Conservation (phyloP, 2,797 vertebrate species). For the Microhierax caerulescens region DNA sequence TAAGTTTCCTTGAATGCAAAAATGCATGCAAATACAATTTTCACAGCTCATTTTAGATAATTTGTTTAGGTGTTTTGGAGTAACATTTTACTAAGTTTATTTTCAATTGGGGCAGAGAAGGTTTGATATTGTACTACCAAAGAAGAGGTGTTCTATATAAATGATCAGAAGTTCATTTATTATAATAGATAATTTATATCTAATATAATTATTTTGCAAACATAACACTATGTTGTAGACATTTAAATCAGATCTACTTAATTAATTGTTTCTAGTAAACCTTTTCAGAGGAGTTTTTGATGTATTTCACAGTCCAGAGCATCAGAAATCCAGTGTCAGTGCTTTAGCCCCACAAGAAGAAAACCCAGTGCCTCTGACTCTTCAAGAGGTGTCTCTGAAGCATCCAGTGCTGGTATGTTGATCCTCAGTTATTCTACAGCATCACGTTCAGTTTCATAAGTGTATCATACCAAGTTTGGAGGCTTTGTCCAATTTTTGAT, state of each 20-base stretch:
- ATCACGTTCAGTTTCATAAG: neutral
- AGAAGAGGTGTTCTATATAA: neutral
- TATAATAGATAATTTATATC: neutral
- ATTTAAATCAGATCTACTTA: neutral
- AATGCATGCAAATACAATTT: neutral
- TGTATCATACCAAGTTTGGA: neutral
- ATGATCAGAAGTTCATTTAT: neutral
- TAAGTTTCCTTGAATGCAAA: neutral
- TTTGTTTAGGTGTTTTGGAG: neutral
- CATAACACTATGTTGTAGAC: neutral
- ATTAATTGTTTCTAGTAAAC: neutral
- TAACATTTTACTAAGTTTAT: neutral
- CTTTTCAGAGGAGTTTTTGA: neutral
- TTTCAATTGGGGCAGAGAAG: rapidly evolving
- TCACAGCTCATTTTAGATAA: neutral
- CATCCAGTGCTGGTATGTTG: neutral
- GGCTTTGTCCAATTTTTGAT: neutral
- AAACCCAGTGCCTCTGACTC: neutral
- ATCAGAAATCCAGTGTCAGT: neutral
- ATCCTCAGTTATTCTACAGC: neutral
- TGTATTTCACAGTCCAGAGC: neutral
- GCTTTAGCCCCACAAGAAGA: neutral
- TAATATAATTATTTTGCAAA: neutral
- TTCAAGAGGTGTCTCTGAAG: neutral
- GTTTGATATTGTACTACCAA: neutral